phyloP scores from a whole-genome alignment of 1,140 invertebrate genomes.

The Caenorhabditis briggsae region DNA sequence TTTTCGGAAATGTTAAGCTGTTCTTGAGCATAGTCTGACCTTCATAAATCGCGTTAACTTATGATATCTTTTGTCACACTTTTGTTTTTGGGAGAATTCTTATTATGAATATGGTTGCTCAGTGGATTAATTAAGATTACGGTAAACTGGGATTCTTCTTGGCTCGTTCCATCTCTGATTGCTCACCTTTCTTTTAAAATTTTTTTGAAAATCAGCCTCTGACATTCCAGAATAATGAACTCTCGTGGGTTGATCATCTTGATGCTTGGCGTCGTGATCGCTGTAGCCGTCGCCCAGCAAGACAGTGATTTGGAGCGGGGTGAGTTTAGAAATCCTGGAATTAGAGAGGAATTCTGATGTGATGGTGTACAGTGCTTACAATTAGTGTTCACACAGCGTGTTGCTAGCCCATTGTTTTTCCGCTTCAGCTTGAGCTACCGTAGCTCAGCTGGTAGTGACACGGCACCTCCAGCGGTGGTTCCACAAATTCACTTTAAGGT shows the following conservation, averaged over 20 bases:
- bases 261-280: conserved; percentile 36
- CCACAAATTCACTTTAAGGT: too few species aligned
- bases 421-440: too few species aligned
- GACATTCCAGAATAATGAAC: conserved; percentile 31
- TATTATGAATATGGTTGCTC: not conserved
- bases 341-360: not conserved
- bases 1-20: not conserved
- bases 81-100: not conserved
- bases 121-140: not conserved
- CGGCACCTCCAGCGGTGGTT: too few species aligned
- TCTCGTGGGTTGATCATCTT: conserved; percentile 47
- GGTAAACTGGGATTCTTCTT: not conserved
- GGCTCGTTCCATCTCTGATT: too few species aligned
- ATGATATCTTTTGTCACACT: not conserved
- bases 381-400: too few species aligned
- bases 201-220: too few species aligned
- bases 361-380: too few species aligned
- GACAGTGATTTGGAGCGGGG: conserved; percentile 11
- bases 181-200: too few species aligned
- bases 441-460: too few species aligned
- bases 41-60: not conserved
- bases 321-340: not conserved
- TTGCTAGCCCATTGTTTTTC: too few species aligned
- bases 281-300: conserved; percentile 32
- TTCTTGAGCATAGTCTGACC: not conserved